Percentiles rank a stretch among this genome's conserved stretches.
These are phyloP conservation scores for Pseudopipra pipra DNA, from an alignment of 2,113 vertebrate genomes.

Conservation along the genomic window DNA sequence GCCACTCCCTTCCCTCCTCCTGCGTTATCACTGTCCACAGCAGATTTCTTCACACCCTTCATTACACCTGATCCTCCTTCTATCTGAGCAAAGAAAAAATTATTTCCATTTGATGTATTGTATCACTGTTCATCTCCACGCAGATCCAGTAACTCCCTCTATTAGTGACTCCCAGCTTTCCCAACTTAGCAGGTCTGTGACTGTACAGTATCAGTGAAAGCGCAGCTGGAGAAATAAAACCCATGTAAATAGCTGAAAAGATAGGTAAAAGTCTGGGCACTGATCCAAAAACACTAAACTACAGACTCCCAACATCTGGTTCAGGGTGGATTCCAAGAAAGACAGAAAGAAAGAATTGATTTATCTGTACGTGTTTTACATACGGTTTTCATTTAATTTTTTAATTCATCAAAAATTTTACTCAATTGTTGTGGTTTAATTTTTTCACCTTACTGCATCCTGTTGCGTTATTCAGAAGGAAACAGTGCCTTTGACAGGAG, in stretches of 20 bases:
- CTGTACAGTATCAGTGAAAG: constrained; percentile 72
- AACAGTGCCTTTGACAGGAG: neutral
- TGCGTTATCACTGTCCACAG: constrained; percentile 5
- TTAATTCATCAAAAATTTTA: constrained; percentile 21
- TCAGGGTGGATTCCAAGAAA: constrained; percentile 84
- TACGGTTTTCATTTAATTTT: constrained; percentile 34
- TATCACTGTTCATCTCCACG: constrained; percentile 30
- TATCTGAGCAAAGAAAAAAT: constrained; percentile 31
- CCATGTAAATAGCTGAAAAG: constrained; percentile 93
- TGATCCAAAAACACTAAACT: constrained; percentile 84
- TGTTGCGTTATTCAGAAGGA: neutral
- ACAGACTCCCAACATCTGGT: constrained; percentile 91
- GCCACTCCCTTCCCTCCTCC: constrained; percentile 22
- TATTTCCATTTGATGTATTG: constrained; percentile 44
- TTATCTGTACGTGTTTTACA: constrained; percentile 47
- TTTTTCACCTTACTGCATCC: neutral
- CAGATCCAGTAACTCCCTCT: constrained; percentile 57
- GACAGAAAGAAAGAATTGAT: constrained; percentile 26
- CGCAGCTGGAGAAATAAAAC: constrained; percentile 87
- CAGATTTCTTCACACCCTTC: constrained; percentile 59
- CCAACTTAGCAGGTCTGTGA: constrained; percentile 54
- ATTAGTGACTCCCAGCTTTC: constrained; percentile 48
- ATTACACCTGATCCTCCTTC: constrained; percentile 25
- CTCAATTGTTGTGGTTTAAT: constrained; percentile 15
- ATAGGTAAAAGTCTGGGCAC: constrained; percentile 90